Conservation (phyloP, 1,140 invertebrate genomes). For the Coenobita brevimanus region DNA sequence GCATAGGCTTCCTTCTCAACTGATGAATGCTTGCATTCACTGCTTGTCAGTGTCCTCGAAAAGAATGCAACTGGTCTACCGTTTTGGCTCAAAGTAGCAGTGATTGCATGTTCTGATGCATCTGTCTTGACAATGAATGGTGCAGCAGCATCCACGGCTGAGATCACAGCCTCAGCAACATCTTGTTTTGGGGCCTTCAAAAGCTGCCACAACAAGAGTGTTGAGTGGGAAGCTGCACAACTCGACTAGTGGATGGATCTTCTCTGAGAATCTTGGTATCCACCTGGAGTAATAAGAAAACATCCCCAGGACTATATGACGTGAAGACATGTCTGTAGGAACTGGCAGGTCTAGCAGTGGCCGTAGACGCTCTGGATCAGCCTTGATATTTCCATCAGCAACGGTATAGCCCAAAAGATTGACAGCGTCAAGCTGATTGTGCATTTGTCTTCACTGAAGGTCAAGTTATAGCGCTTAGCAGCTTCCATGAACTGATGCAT, state of each 20-base stretch:
- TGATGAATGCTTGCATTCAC: conserved; percentile 38
- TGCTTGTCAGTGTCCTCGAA: conserved; percentile 36
- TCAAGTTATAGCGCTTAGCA: conserved; percentile 7
- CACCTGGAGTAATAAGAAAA: conserved; percentile 26
- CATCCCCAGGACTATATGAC: conserved; percentile 14
- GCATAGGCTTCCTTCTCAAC: conserved; percentile 68
- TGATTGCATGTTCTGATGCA: conserved; percentile 62
- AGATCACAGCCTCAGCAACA: conserved; percentile 11
- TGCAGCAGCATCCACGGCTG: neutral
- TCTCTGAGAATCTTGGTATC: conserved; percentile 36
- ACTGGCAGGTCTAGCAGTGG: conserved; percentile 17
- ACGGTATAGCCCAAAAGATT: conserved; percentile 47
- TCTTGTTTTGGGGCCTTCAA: neutral
- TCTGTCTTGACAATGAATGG: conserved; percentile 38
- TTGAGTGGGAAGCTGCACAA: neutral
- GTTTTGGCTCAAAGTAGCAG: conserved; percentile 62
- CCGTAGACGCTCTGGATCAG: conserved; percentile 30
- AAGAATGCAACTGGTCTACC: conserved; percentile 61
- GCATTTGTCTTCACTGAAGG: conserved; percentile 18
- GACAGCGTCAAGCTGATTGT: neutral
- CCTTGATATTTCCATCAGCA: conserved; percentile 27
- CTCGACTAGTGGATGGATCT: conserved; percentile 3
- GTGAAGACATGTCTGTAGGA: conserved; percentile 7
- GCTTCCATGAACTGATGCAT: neutral
- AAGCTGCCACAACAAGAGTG: too few species aligned